phyloP scores from a whole-genome alignment of 1,140 invertebrate species.

The Aphelinus certus region DNA sequence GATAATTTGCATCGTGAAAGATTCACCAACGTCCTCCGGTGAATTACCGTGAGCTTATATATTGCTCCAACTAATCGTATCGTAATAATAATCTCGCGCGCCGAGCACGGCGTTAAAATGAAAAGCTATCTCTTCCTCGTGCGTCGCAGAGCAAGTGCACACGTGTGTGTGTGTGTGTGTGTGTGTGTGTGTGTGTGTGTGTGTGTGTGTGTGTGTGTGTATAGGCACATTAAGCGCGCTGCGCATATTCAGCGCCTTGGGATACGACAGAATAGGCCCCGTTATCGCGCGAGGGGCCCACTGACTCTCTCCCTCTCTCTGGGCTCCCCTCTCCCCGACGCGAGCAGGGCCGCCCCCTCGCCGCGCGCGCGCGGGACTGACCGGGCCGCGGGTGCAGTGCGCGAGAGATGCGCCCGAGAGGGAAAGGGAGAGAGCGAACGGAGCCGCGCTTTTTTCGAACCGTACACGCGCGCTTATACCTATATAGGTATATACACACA shows the following conservation, averaged over 20 bases:
- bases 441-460: not conserved
- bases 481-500: no score
- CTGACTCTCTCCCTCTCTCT: constrained; percentile 55
- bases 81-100: no score
- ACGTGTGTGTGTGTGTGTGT: no score
- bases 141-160: constrained; percentile 1
- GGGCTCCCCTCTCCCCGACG: not conserved
- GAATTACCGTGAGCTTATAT: no score
- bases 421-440: constrained; percentile 42
- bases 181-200: no score
- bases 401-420: constrained; percentile 33
- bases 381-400: constrained; percentile 44
- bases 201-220: not conserved
- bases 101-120: no score
- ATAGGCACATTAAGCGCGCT: constrained; percentile 26
- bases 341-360: constrained; percentile 38
- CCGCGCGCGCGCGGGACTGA: constrained; percentile 41
- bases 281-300: constrained; percentile 60
- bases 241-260: constrained; percentile 47
- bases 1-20: no score
- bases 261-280: constrained; percentile 64
- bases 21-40: no score
- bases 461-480: no score
- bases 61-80: no score
- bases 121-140: not conserved